Base-by-base conservation (phyloP, 2,797 vertebrate species). In the Cyprinella venusta region DNA sequence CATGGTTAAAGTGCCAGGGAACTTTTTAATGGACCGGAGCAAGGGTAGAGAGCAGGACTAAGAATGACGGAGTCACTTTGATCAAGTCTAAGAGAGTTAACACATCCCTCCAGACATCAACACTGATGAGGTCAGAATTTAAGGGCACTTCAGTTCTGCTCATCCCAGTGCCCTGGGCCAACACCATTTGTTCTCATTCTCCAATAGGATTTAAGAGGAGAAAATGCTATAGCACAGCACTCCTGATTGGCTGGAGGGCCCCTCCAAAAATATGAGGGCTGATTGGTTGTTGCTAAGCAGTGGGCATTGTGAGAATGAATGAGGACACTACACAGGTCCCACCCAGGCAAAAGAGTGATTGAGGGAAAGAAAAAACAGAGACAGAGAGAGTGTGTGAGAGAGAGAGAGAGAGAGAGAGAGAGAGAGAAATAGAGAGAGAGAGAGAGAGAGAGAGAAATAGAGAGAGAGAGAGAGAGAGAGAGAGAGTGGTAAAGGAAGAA, bases 241-340 rank as follows among this genome's bases (percentile, higher is more conserved):
- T 87, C 85, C 87, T 88, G 8, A 95, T 95, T 95, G 94, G 94
- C 93, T 94, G 89, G 38, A 45, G 76, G 78, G 75, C 78, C 88
- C 89, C 91, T 91, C 92, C 93, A 94, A 94, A 95, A 94, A 93
- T 92, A 92, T 93, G 91, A 91, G 92, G 91, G 82, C 92, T 92
- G 94, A 95, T 95, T 95, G 94, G 94, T 90, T 96, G 95, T 96
- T 96, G 94, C 95, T 94, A 96, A 95, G 94, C 94, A 96, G 94
- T 94, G 90, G 81, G 89, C 88, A 93, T 90, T 90, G 82, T 88
- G 92, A 92, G 93, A 93, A 92, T 91, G 91, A 89, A 92, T 91
- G 91, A 88, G 92, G 87, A 92, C 90, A 88, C 90, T 82, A 81
- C 63, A 83, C 88, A 83, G 40, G 85, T 87, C 87, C 91, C 90